phyloP scores from a whole-genome alignment of 2,888 invertebrate genomes.

The Cetonia aurata region DNA sequence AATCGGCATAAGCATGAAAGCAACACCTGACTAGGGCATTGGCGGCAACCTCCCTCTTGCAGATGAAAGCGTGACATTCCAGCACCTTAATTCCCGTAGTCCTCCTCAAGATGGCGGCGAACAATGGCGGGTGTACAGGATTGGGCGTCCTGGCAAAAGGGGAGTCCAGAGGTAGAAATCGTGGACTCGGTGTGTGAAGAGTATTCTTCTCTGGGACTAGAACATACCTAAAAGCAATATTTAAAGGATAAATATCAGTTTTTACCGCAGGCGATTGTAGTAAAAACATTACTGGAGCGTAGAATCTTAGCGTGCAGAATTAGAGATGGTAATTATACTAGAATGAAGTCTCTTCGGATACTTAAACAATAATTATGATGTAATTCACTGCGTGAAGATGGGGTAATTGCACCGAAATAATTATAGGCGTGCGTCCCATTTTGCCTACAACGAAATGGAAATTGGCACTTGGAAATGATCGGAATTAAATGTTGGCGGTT shows the following conservation, averaged over 20 bases:
- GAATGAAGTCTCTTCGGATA: not conserved
- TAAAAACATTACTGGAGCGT: not conserved
- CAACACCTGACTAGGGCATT: slow-evolving; percentile 97
- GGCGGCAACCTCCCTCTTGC: slow-evolving; percentile 96
- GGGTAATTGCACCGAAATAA: too few species aligned
- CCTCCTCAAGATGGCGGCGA: slow-evolving; percentile 95
- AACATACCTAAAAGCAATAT: slow-evolving; percentile 61
- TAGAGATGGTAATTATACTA: too few species aligned
- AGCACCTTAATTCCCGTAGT: slow-evolving; percentile 97
- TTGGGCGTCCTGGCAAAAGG: slow-evolving; percentile 95
- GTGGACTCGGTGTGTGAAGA: slow-evolving; percentile 76
- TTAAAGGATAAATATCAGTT: too few species aligned
- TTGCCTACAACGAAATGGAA: too few species aligned
- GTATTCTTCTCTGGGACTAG: slow-evolving; percentile 67
- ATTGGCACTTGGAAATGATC: too few species aligned
- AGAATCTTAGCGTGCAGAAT: too few species aligned
- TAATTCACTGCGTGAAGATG: too few species aligned
- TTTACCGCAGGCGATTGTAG: not conserved
- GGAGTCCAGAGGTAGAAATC: slow-evolving; percentile 95
- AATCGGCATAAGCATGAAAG: slow-evolving; percentile 97
- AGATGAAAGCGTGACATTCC: slow-evolving; percentile 99
- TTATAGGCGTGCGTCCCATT: too few species aligned
- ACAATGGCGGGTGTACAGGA: slow-evolving; percentile 94
- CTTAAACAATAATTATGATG: too few species aligned
- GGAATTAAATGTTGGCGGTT: too few species aligned